phyloP scores from a whole-genome alignment of 2,797 vertebrate genomes.

The Apogon hyalosoma region DNA sequence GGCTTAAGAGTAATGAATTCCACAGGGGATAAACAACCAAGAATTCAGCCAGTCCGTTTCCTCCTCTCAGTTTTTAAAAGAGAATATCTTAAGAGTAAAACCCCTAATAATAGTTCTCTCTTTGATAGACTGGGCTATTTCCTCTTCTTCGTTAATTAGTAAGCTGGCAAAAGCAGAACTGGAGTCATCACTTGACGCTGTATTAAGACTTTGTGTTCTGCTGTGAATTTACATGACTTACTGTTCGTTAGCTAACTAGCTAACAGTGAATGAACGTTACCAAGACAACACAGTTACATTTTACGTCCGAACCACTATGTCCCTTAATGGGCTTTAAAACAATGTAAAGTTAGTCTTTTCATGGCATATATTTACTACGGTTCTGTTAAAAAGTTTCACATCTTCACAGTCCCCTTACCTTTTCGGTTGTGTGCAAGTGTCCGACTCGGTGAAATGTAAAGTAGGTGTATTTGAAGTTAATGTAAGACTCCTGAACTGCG shows the following conservation, averaged over 20 bases:
- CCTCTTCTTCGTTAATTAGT: neutral
- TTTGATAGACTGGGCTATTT: neutral
- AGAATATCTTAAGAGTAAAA: neutral
- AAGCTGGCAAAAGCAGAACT: constrained; percentile 25
- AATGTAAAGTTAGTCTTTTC: neutral
- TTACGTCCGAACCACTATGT: neutral
- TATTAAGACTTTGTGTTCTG: neutral
- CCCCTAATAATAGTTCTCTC: neutral
- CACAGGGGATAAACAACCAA: constrained; percentile 55
- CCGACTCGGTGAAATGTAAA: neutral
- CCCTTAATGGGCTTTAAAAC: neutral
- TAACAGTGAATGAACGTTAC: constrained; percentile 21
- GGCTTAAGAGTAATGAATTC: constrained; percentile 51
- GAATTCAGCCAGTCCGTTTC: constrained; percentile 2
- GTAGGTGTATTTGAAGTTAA: neutral
- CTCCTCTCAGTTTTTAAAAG: neutral
- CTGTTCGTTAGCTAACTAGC: constrained; percentile 2
- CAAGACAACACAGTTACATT: constrained; percentile 1
- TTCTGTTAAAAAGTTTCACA: neutral
- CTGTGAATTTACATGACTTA: neutral
- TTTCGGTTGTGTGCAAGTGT: neutral
- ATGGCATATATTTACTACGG: constrained; percentile 13
- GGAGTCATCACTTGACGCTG: neutral
- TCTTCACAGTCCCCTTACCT: constrained; percentile 34
- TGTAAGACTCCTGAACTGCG: constrained; percentile 9